These are phyloP conservation scores for Eupelmus urozonus DNA, from an alignment of 2,888 invertebrate species.

Conservation along the genomic window DNA sequence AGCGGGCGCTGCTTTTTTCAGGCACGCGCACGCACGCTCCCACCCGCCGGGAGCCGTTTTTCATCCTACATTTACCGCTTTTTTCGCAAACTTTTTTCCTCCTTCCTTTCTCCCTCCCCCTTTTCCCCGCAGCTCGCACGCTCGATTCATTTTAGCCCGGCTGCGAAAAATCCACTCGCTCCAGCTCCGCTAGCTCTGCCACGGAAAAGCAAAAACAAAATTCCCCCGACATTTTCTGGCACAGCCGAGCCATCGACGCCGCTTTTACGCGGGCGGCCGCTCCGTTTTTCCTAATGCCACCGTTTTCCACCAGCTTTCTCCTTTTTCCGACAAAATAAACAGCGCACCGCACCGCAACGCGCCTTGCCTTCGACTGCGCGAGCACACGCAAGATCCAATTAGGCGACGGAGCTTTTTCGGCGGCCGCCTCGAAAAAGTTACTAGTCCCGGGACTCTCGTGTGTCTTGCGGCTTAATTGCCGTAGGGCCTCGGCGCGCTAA, in stretches of 20 bases:
- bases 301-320: not conserved
- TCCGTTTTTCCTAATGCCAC: too few relatives aligned
- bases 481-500: not conserved
- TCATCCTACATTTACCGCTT: not conserved
- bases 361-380: too few relatives aligned
- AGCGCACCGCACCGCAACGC: not conserved
- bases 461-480: not conserved
- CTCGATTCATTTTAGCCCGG: not conserved
- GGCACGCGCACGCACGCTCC: not conserved
- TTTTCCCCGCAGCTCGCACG: not conserved
- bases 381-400: slow-evolving; percentile 26
- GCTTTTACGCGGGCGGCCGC: too few relatives aligned
- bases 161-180: not conserved
- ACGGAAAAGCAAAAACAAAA: too few relatives aligned
- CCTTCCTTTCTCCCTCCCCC: not conserved
- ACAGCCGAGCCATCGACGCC: too few relatives aligned
- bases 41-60: not conserved
- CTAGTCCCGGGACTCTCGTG: not conserved
- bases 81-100: not conserved
- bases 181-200: too few relatives aligned
- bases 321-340: not conserved
- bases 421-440: not conserved
- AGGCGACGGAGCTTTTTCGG: slow-evolving; percentile 3
- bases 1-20: not conserved
- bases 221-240: too few relatives aligned